Conservation (phyloP, 2,797 vertebrate genomes). For the Tenualosa thibaudeaui region DNA sequence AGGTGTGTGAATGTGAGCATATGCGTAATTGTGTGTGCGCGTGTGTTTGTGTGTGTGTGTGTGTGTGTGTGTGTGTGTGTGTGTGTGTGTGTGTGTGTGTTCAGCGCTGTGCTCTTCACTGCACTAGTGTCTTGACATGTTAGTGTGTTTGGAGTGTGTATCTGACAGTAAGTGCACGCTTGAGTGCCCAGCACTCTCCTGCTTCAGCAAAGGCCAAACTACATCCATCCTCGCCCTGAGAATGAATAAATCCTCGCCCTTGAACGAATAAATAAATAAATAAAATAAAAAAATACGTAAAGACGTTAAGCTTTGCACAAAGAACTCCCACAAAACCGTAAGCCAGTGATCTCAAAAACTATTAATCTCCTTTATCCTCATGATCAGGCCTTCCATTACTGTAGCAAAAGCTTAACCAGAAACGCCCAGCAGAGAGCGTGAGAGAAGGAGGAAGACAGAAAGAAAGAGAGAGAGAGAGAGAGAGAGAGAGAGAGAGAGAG, state of each 20-base stretch:
- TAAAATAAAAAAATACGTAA: background rate
- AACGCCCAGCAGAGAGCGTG: background rate
- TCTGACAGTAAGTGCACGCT: constrained; percentile 6
- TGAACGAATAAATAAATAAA: background rate
- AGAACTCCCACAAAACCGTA: constrained; percentile 4
- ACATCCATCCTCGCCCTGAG: background rate
- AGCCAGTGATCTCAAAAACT: constrained; percentile 9
- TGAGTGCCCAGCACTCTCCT: background rate
- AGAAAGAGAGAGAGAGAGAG: background rate
- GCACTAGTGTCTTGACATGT: background rate
- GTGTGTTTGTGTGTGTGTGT: background rate
- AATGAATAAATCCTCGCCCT: background rate
- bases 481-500: background rate
- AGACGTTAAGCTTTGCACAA: constrained; percentile 18
- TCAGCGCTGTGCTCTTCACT: background rate
- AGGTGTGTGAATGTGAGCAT: background rate
- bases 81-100: background rate
- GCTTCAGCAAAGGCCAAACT: background rate
- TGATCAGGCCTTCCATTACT: background rate
- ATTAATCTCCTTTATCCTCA: background rate
- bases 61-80: background rate
- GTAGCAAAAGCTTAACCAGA: constrained; percentile 14
- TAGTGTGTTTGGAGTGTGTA: background rate
- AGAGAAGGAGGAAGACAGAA: background rate
- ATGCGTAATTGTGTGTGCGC: too few species aligned